Conservation (phyloP, 2,888 invertebrate species). For the Hyles lineata region DNA sequence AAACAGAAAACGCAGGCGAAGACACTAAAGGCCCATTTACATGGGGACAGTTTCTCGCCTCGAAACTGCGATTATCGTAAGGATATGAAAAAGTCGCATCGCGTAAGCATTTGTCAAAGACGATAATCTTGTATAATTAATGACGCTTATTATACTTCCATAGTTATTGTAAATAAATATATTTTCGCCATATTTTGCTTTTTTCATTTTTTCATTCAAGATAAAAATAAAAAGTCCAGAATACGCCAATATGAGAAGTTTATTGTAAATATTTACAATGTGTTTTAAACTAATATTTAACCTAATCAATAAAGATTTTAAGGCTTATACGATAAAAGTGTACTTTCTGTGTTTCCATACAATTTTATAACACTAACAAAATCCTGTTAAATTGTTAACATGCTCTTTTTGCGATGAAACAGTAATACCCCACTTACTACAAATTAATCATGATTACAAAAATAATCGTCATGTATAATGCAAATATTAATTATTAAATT, state of each 20-base stretch:
- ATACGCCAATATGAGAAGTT: constrained; percentile 45
- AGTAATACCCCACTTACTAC: constrained; percentile 2
- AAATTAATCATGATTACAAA: background rate
- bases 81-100: no score
- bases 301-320: constrained; percentile 48
- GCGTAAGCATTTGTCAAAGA: no score
- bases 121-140: no score
- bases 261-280: constrained; percentile 75
- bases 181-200: background rate
- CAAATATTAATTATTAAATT: background rate
- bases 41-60: no score
- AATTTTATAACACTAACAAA: constrained; percentile 27
- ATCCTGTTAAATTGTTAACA: constrained; percentile 4
- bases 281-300: constrained; percentile 58
- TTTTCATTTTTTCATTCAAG: no score
- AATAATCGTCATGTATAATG: background rate
- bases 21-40: constrained; percentile 25
- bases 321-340: constrained; percentile 62
- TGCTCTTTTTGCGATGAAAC: constrained; percentile 9
- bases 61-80: no score
- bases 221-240: constrained; percentile 21
- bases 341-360: constrained; percentile 54
- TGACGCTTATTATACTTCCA: background rate
- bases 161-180: background rate
- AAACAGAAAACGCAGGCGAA: constrained; percentile 51